Conservation (phyloP, 2,797 vertebrate genomes). For the Zenarchopterus dispar region DNA sequence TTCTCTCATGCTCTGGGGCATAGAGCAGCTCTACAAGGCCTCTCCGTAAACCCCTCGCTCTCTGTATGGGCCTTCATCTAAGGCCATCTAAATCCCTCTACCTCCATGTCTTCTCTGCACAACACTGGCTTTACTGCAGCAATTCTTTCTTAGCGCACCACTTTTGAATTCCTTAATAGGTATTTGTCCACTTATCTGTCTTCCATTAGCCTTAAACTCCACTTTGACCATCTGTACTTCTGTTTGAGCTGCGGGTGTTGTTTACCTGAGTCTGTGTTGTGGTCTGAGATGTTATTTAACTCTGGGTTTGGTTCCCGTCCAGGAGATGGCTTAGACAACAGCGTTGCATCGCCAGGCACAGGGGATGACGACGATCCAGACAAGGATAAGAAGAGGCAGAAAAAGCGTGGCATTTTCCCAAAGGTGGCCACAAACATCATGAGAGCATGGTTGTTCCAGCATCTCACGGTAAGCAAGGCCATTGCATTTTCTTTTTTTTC, state of each 20-base stretch:
- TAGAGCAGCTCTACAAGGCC: slow-evolving; percentile 58
- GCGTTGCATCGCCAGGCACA: slow-evolving; percentile 97
- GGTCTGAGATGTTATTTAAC: slow-evolving; percentile 72
- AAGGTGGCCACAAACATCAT: slow-evolving; percentile 99
- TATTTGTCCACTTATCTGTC: slow-evolving; percentile 73
- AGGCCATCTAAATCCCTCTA: slow-evolving; percentile 68
- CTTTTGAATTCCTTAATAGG: slow-evolving; percentile 45
- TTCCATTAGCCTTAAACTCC: slow-evolving; percentile 59
- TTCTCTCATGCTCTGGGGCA: slow-evolving; percentile 64
- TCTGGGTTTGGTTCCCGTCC: slow-evolving; percentile 76
- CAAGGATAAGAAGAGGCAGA: slow-evolving; percentile 99
- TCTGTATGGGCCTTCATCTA: slow-evolving; percentile 60
- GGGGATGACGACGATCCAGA: slow-evolving; percentile 98
- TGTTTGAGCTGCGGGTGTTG: slow-evolving; percentile 29
- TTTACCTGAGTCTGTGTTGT: slow-evolving; percentile 22
- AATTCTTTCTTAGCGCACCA: slow-evolving; percentile 38
- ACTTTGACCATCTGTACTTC: slow-evolving; percentile 30
- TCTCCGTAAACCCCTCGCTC: slow-evolving; percentile 64
- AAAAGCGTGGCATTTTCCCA: slow-evolving; percentile 99
- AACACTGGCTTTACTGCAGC: slow-evolving; percentile 49
- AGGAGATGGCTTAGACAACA: slow-evolving; percentile 99
- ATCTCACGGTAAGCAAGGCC: slow-evolving; percentile 94
- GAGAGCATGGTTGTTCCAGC: slow-evolving; percentile 99
- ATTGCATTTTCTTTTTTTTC: background rate
- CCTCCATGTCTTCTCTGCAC: slow-evolving; percentile 55